These are phyloP conservation scores for Galaxias olidus DNA, from an alignment of 2,797 vertebrate species.

Conservation along the genomic window DNA sequence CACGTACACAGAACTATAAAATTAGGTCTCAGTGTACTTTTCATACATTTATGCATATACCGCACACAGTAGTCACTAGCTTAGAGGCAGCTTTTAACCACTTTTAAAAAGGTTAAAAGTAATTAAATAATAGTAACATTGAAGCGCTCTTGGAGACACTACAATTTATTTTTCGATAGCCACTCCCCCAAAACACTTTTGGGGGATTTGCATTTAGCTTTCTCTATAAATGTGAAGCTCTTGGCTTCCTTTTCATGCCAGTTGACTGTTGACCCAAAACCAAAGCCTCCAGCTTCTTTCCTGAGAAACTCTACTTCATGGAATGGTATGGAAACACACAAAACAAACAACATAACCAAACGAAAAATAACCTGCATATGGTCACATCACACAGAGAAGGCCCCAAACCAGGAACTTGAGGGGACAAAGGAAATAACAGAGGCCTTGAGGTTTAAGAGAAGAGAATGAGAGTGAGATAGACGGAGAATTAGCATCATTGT, in stretches of 20 bases:
- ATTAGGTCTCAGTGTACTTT: slow-evolving; percentile 22
- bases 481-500: slow-evolving; percentile 1
- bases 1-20: background rate
- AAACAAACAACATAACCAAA: background rate
- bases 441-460: background rate
- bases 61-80: background rate
- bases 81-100: slow-evolving; percentile 34
- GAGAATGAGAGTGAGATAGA: background rate
- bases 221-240: no score
- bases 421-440: background rate
- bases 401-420: background rate
- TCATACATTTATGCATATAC: slow-evolving; percentile 25
- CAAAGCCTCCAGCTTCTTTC: background rate
- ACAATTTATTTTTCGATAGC: background rate
- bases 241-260: background rate
- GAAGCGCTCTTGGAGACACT: slow-evolving; percentile 7
- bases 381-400: background rate
- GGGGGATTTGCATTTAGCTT: slow-evolving; percentile 32
- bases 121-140: slow-evolving; percentile 26
- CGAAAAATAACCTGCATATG: background rate
- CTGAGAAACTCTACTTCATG: slow-evolving; percentile 15
- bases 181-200: no score
- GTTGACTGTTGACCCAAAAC: background rate
- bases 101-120: slow-evolving; percentile 10
- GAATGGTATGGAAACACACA: slow-evolving; percentile 20